A percentile compares a stretch with the other conserved stretches of the same genome.
phyloP scores from a whole-genome alignment of 2,113 vertebrate species.

The Oreochromis spilurus region DNA sequence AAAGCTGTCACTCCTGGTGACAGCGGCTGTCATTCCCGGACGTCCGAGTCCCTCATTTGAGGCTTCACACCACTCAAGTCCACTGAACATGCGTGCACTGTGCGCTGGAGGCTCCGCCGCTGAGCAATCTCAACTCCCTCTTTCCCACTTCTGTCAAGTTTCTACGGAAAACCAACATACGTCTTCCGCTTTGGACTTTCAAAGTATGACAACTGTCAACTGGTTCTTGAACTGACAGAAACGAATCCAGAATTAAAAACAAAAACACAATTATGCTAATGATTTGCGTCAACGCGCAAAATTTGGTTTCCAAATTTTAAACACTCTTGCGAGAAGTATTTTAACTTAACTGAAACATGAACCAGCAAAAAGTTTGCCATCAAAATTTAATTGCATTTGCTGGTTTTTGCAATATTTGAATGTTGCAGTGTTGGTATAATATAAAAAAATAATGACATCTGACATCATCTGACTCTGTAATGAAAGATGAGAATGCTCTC shows the following conservation, averaged over 20 bases:
- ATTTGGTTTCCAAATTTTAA: not conserved
- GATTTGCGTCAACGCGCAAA: not conserved
- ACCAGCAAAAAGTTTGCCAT: not conserved
- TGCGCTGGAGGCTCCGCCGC: constrained; percentile 37
- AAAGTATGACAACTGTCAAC: not conserved
- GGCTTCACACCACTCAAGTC: constrained; percentile 48
- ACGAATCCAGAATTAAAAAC: not conserved
- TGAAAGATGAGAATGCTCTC: not conserved
- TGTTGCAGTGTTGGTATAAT: not conserved
- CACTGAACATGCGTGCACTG: constrained; percentile 58
- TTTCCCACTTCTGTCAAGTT: not conserved
- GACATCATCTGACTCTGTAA: not conserved
- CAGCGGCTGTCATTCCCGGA: constrained; percentile 73
- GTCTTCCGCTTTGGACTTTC: constrained; percentile 19
- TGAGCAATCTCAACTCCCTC: constrained; percentile 42
- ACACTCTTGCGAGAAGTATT: not conserved
- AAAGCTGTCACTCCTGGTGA: constrained; percentile 72
- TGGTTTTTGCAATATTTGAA: not conserved
- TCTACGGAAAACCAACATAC: rapidly evolving
- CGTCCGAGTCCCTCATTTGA: constrained; percentile 71
- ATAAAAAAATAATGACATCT: not conserved
- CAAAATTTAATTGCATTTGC: not conserved
- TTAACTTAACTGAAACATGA: not conserved
- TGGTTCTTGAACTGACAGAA: not conserved
- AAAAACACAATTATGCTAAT: not conserved